Conservation (phyloP, 2,888 invertebrate genomes). For the Apamea sordens region DNA sequence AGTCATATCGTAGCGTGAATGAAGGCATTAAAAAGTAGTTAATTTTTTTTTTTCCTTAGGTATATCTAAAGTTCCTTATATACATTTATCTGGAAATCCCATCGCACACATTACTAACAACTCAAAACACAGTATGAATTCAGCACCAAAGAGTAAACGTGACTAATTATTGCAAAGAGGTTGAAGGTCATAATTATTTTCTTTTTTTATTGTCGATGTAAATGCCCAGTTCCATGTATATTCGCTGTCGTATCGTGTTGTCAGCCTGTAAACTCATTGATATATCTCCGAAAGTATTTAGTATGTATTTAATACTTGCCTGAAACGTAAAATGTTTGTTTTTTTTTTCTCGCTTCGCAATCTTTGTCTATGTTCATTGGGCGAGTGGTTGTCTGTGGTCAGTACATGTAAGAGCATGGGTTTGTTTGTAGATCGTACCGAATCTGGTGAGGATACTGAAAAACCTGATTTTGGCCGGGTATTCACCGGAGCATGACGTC, state of each 20-base stretch:
- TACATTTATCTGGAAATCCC: slow-evolving; percentile 37
- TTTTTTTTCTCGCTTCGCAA: slow-evolving; percentile 76
- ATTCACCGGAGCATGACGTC: slow-evolving; percentile 99
- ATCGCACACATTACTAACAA: slow-evolving; percentile 62
- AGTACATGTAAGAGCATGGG: slow-evolving; percentile 61
- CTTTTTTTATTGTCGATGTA: slow-evolving; percentile 55
- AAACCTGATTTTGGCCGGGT: slow-evolving; percentile 99
- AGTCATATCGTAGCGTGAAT: neutral
- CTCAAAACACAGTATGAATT: slow-evolving; percentile 62
- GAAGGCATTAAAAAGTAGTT: neutral
- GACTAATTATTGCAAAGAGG: slow-evolving; percentile 65
- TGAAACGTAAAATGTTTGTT: slow-evolving; percentile 64
- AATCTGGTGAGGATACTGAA: slow-evolving; percentile 99
- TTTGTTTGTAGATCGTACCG: slow-evolving; percentile 96
- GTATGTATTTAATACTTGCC: slow-evolving; percentile 70
- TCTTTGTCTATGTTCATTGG: slow-evolving; percentile 76
- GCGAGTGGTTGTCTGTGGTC: slow-evolving; percentile 58
- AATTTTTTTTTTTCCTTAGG: slow-evolving; percentile 11
- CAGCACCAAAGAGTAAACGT: slow-evolving; percentile 67
- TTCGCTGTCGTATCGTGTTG: slow-evolving; percentile 70
- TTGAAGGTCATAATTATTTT: slow-evolving; percentile 56
- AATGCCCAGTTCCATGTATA: slow-evolving; percentile 62
- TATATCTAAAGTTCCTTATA: neutral
- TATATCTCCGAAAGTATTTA: slow-evolving; percentile 69
- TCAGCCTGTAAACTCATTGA: slow-evolving; percentile 64